Percentiles rank a stretch among this genome's conserved stretches.
Conservation (phyloP, 2,888 invertebrate genomes). For the Scaptomyza reducta region DNA sequence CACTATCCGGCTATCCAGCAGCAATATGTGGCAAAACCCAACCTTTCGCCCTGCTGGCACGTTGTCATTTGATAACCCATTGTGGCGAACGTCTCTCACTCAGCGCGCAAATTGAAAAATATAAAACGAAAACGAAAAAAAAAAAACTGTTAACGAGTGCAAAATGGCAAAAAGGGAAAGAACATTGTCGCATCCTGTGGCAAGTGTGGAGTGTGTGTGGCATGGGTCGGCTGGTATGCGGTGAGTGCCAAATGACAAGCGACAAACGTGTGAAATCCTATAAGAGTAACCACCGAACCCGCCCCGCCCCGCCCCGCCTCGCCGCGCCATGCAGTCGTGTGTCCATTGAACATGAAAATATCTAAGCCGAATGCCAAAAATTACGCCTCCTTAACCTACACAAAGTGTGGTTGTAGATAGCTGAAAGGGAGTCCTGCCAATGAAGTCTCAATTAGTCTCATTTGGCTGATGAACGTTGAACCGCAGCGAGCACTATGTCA, state of each 20-base stretch:
- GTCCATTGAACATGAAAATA: conserved; percentile 52
- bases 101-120: conserved; percentile 72
- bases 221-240: conserved; percentile 14
- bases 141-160: conserved; percentile 58
- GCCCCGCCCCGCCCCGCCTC: too few species aligned
- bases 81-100: conserved; percentile 68
- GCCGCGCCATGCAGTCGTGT: conserved; percentile 22
- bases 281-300: conserved; percentile 30
- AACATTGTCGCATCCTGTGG: conserved; percentile 36
- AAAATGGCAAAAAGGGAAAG: conserved; percentile 57
- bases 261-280: conserved; percentile 68
- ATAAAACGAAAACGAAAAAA: conserved; percentile 28
- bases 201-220: not conserved
- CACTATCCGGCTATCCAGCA: conserved; percentile 34
- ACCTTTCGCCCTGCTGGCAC: conserved; percentile 63
- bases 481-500: conserved; percentile 44
- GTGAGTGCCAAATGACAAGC: conserved; percentile 46
- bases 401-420: not conserved
- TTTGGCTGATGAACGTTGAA: conserved; percentile 45
- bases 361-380: conserved; percentile 43
- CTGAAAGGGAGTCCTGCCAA: not conserved
- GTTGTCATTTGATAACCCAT: conserved; percentile 80
- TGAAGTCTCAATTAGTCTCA: conserved; percentile 53
- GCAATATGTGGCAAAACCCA: conserved; percentile 24
- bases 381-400: conserved; percentile 2